Evolutionary conservation across 2,113 vertebrate genomes (phyloP), one percentile per base, ranked within the genome.

Genomic region (Pycnonotus jocosus): DNA sequence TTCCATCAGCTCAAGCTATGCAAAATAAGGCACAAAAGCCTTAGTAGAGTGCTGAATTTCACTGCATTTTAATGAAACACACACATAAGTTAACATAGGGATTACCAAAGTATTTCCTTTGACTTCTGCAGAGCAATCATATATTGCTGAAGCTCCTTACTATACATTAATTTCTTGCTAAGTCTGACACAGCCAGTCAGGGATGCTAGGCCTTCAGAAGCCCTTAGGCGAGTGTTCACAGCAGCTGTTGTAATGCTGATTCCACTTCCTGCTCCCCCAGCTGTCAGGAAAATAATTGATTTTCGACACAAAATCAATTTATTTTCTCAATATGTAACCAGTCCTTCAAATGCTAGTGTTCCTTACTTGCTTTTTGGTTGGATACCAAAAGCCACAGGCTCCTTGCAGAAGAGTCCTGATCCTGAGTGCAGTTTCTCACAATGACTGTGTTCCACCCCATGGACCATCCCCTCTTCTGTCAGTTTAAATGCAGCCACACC

Each of bases 281-380:
- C 79, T 96, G 96, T 38, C n/a, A 53, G 24, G 98, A 94, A 98
- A 7, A 96, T 80, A 56, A 93, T 3, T 2, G 97, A 99, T 10
- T 93, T 98, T 53, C 61, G 61, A 15, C 14, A 76, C 27, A 13
- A 68, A 74, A 79, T 79, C 0, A 35, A 23, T 54, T 35, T 19
- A 44, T 65, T 54, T 65, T 35, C 38, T 65, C 38, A 98, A 92
- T 2, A 98, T 7, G 94, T 95, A 19, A 72, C 98, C 77, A 91
- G 98, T 58, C 48, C 99, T 92, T 98, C 97, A 6, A 90, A 85
- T 35, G 91, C 92, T 48, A 81, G 54, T 12, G 96, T 95, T 21
- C 95, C 80, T 30, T 94, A 98, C 20, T 94, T 83, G 30, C 98
- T 98, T 11, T 99, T 98, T 96, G 90, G 97, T n/a, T 44, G 92